Conservation (phyloP, 1,140 invertebrate species). For the Rhagoletis zephyria region DNA sequence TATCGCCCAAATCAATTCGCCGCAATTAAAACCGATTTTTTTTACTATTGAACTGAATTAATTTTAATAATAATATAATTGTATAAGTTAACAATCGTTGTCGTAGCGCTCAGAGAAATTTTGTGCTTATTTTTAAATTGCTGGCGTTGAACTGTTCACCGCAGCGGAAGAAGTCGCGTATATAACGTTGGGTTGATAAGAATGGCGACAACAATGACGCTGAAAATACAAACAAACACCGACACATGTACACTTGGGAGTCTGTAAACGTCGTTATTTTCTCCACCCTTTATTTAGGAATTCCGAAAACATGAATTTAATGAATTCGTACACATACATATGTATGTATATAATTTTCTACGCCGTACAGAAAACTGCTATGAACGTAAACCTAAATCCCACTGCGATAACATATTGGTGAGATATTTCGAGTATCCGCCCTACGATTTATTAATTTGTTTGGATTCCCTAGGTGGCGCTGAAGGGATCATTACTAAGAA, state of each 20-base stretch:
- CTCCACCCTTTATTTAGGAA: slow-evolving; percentile 6
- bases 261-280: neutral
- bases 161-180: slow-evolving; percentile 20
- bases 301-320: slow-evolving; percentile 11
- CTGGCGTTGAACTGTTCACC: slow-evolving; percentile 12
- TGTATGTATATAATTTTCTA: neutral
- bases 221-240: neutral
- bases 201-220: slow-evolving; percentile 18
- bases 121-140: slow-evolving; percentile 17
- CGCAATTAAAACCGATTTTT: neutral
- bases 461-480: too few relatives aligned
- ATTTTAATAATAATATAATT: too few relatives aligned
- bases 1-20: neutral
- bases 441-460: too few relatives aligned
- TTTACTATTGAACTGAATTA: too few relatives aligned
- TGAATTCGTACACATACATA: neutral
- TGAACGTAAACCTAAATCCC: too few relatives aligned
- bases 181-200: slow-evolving; percentile 27
- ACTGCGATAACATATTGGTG: too few relatives aligned
- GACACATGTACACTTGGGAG: neutral
- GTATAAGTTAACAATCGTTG: neutral
- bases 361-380: neutral
- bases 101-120: neutral
- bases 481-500: too few relatives aligned
- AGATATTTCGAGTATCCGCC: too few relatives aligned